Conservation (phyloP, 2,888 invertebrate genomes). For the Drosophila ustulata region DNA sequence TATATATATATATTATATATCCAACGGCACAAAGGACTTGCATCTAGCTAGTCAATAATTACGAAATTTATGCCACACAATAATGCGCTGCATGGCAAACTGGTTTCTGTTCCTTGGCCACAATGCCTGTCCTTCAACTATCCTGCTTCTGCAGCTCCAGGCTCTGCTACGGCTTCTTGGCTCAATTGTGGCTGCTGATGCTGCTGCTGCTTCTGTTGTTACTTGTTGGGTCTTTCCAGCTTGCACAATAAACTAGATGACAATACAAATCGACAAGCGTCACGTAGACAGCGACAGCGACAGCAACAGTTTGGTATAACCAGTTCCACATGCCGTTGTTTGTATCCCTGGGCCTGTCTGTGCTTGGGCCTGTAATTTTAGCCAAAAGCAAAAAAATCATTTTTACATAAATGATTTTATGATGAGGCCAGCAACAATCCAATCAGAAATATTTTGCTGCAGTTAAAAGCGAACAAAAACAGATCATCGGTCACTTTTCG, state of each 20-base stretch:
- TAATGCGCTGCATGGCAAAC: background rate
- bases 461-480: background rate
- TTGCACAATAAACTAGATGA: conserved; percentile 52
- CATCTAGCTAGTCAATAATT: conserved; percentile 41
- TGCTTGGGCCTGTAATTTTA: conserved; percentile 28
- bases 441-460: conserved; percentile 9
- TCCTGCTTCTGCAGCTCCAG: conserved; percentile 33
- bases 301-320: conserved; percentile 40
- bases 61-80: conserved; percentile 20
- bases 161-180: conserved; percentile 2
- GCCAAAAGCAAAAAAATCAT: conserved; percentile 20
- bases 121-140: conserved; percentile 60
- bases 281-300: background rate
- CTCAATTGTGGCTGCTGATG: background rate
- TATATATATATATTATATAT: background rate
- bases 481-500: conserved; percentile 17
- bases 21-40: conserved; percentile 32
- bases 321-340: conserved; percentile 33
- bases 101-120: conserved; percentile 1
- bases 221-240: conserved; percentile 36
- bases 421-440: conserved; percentile 35
- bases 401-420: conserved; percentile 31
- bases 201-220: conserved; percentile 5
- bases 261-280: conserved; percentile 36
- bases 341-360: conserved; percentile 14